Conservation (phyloP, 2,888 invertebrate genomes). For the Abrostola triplasia region DNA sequence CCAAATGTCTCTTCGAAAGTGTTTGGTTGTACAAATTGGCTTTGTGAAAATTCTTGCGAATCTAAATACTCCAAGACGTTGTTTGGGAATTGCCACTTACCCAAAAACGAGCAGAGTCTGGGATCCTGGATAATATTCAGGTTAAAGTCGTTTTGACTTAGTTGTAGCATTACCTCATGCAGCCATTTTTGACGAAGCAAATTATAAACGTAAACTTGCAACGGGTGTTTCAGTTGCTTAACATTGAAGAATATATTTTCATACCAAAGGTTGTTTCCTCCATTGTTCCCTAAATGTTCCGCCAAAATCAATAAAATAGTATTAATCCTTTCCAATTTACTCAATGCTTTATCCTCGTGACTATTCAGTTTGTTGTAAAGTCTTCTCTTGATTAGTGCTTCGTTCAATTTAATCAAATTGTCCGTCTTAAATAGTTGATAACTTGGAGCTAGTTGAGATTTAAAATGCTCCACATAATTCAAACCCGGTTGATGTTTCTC, state of each 20-base stretch:
- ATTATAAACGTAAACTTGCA: conserved; percentile 25
- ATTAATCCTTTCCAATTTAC: conserved; percentile 19
- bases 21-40: not conserved
- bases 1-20: not conserved
- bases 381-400: conserved; percentile 5
- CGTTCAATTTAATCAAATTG: conserved; percentile 21
- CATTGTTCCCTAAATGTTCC: conserved; percentile 2
- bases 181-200: conserved; percentile 44
- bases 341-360: conserved; percentile 11
- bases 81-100: conserved; percentile 27
- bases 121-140: conserved; percentile 22
- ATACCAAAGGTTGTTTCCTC: conserved; percentile 24
- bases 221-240: conserved; percentile 10
- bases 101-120: conserved; percentile 16
- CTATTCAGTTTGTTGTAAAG: not conserved
- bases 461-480: conserved; percentile 2
- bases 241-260: conserved; percentile 28
- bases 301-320: conserved; percentile 20
- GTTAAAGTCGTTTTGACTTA: conserved; percentile 29
- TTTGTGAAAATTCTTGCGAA: not conserved
- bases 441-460: conserved; percentile 17
- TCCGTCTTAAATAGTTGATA: conserved; percentile 26
- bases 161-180: conserved; percentile 39
- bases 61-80: conserved; percentile 14
- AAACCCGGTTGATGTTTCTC: not conserved